Evolutionary conservation across 2,797 vertebrate genomes (phyloP).

Genomic region (Alfaro cultratus): DNA sequence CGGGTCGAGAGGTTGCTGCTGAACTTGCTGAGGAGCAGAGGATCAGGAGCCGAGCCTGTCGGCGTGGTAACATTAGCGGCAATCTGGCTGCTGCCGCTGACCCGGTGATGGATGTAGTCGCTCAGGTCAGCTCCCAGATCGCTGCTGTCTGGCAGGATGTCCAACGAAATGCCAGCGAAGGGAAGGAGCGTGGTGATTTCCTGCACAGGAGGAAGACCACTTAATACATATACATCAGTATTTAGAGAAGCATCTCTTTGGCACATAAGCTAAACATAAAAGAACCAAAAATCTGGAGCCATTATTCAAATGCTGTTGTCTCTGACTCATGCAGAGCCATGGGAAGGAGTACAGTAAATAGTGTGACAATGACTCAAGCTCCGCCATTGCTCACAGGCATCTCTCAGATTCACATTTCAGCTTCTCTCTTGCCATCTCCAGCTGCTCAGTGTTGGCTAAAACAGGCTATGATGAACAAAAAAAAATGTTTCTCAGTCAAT

Average conservation of each 20-base stretch:
- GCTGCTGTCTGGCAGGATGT: slow-evolving; percentile 92
- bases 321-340: slow-evolving; percentile 72
- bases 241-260: slow-evolving; percentile 34
- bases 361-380: slow-evolving; percentile 79
- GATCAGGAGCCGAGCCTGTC: slow-evolving; percentile 90
- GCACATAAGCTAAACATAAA: slow-evolving; percentile 50
- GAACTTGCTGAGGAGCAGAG: slow-evolving; percentile 89
- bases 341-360: slow-evolving; percentile 72
- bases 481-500: slow-evolving; percentile 21
- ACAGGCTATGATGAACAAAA: slow-evolving; percentile 47
- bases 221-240: slow-evolving; percentile 4
- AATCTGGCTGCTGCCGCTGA: slow-evolving; percentile 89
- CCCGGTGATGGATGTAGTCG: slow-evolving; percentile 92
- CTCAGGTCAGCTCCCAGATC: slow-evolving; percentile 91
- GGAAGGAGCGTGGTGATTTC: slow-evolving; percentile 90
- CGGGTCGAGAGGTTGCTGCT: slow-evolving; percentile 91
- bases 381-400: slow-evolving; percentile 71
- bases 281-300: slow-evolving; percentile 48
- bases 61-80: slow-evolving; percentile 92
- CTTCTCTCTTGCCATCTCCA: slow-evolving; percentile 53
- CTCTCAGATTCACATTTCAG: slow-evolving; percentile 69
- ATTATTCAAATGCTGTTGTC: slow-evolving; percentile 63
- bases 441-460: slow-evolving; percentile 53
- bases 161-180: slow-evolving; percentile 89
- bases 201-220: slow-evolving; percentile 69